Conservation (phyloP, 2,888 invertebrate genomes). For the Acrocyrtus sp. region DNA sequence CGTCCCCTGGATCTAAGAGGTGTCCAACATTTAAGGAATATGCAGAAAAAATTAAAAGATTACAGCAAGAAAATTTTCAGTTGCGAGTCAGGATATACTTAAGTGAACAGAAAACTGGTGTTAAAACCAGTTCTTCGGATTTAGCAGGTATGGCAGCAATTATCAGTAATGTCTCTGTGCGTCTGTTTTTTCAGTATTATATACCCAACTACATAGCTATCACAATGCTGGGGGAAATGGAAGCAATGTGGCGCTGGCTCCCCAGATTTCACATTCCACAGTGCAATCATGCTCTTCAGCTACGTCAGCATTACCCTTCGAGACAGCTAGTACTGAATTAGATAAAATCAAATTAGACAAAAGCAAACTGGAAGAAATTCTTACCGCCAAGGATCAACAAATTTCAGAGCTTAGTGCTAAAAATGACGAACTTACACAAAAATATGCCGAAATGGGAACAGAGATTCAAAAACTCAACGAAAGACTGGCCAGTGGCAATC, state of each 20-base stretch:
- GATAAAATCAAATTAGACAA: too few relatives aligned
- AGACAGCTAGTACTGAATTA: too few relatives aligned
- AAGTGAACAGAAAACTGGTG: conserved; percentile 54
- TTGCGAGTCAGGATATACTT: conserved; percentile 57
- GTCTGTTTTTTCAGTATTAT: conserved; percentile 43
- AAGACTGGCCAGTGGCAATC: neutral
- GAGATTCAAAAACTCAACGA: conserved; percentile 29
- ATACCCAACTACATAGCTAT: conserved; percentile 36
- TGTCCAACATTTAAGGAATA: conserved; percentile 59
- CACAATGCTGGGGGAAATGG: conserved; percentile 33
- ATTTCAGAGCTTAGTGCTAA: conserved; percentile 22
- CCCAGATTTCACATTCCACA: conserved; percentile 45
- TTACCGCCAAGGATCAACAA: conserved; percentile 33
- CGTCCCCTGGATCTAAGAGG: conserved; percentile 51
- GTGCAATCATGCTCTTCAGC: conserved; percentile 30
- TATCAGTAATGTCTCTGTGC: too few relatives aligned
- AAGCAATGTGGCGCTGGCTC: too few relatives aligned
- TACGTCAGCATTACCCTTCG: conserved; percentile 23
- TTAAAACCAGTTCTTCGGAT: conserved; percentile 50
- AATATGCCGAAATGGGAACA: conserved; percentile 16
- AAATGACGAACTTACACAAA: conserved; percentile 34
- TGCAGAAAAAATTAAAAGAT: conserved; percentile 55
- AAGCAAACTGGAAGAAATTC: conserved; percentile 34
- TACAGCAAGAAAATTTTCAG: conserved; percentile 60
- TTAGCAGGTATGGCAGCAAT: conserved; percentile 47